Evolutionary conservation across 92 coral and sea anemone genomes (phyloP), one percentile per base, ranked within the genome.

Genomic region (Blastomussa wellsi): DNA sequence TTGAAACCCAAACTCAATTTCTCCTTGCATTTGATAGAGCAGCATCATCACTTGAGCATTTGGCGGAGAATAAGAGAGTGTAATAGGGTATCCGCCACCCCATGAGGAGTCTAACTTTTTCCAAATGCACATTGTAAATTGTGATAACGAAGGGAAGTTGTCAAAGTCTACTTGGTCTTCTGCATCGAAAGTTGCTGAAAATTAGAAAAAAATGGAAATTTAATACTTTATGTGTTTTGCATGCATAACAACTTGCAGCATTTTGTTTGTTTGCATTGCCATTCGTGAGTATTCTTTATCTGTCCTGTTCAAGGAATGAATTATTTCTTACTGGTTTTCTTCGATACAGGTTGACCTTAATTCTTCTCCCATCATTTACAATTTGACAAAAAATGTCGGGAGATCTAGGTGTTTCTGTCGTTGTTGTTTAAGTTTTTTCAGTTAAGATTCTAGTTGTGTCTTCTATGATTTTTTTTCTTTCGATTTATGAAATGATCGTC

Each of bases 91-190:
- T 68, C 22, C 24, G 4, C 24, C 44, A 3, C 0, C 33, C 80
- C 48, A 76, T 52, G 26, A 17, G 20, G 20, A 44, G 42, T 51
- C 44, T 31, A 76, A 17, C 39, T 51, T 76, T 31, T 52, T 33
- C 80, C 80, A 77, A 15, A n/a, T 4, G 22, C 80, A 77, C 66
- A 53, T 52, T 17, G 80, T 77, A 20, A 33, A 57, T 55, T 52
- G 32, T 36, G 48, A 17, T 77, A 77, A 11, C 22, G 32, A 22
- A 8, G 81, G 81, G 5, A 38, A 1, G 79, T 76, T 4, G 9
- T 35, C 15, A 31, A 77, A 52, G 2, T 35, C 2, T 5, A 52
- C 29, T 2, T 0, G 1, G 67, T 52, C 31, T 77, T 55, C 33
- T 7, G 67, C 44, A 32, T 77, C 80, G 12, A 77, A 76, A 4